These are phyloP conservation scores for Emys orbicularis DNA, from an alignment of 2,797 vertebrate species.

Conservation along the genomic window DNA sequence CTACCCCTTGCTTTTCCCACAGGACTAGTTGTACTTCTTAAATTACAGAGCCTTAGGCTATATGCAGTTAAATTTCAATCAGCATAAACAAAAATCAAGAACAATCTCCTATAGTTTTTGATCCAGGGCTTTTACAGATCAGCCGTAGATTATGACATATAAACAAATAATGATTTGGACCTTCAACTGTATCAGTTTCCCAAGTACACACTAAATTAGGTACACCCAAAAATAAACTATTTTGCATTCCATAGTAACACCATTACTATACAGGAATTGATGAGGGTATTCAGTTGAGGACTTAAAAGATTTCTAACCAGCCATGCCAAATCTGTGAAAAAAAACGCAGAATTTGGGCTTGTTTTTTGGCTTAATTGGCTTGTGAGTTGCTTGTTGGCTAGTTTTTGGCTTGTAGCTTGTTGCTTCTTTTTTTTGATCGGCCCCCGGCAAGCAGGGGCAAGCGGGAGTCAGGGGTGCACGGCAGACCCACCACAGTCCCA, in stretches of 20 bases:
- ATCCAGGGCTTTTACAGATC: constrained; percentile 4
- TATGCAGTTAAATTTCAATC: constrained; percentile 5
- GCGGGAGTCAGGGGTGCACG: too few species aligned
- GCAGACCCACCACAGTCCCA: too few species aligned
- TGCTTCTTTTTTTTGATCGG: too few species aligned
- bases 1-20: background rate
- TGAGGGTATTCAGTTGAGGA: background rate
- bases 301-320: background rate
- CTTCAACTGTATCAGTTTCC: background rate
- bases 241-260: background rate
- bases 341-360: too few species aligned
- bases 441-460: too few species aligned
- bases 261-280: background rate
- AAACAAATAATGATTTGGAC: background rate
- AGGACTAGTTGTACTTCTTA: background rate
- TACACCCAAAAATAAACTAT: background rate
- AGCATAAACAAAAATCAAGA: constrained; percentile 25
- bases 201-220: background rate
- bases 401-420: too few species aligned
- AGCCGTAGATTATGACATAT: background rate
- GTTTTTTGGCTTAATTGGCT: too few species aligned
- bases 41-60: background rate
- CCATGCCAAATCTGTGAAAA: too few species aligned
- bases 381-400: too few species aligned
- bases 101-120: constrained; percentile 9